Percentiles rank a stretch among this genome's conserved stretches.
These are phyloP conservation scores for Thomomys bottae DNA, from an alignment of 2,113 vertebrate species.

Conservation along the genomic window DNA sequence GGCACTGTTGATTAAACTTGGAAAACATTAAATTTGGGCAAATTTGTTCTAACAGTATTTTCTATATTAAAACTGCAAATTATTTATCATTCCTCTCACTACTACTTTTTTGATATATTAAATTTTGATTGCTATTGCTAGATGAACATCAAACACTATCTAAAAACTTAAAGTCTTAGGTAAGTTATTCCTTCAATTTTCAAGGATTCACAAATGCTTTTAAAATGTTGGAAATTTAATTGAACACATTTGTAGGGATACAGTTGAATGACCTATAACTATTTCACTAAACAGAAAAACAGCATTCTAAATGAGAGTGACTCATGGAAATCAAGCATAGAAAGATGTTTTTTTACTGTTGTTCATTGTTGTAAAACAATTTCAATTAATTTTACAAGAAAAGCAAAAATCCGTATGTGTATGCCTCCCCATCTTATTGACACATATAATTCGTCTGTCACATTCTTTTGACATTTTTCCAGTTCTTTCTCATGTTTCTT, in stretches of 20 bases:
- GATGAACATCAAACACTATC: not conserved
- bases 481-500: not conserved
- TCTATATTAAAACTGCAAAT: conserved; percentile 47
- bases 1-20: conserved; percentile 87
- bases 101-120: conserved; percentile 29
- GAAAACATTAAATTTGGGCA: conserved; percentile 41
- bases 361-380: not conserved
- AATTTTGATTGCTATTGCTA: not conserved
- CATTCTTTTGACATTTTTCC: not conserved
- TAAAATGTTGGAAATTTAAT: conserved; percentile 31
- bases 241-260: not conserved
- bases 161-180: conserved; percentile 39
- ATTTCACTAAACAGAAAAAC: not conserved
- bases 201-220: not conserved
- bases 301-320: not conserved
- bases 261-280: not conserved
- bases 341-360: not conserved
- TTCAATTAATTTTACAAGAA: conserved; percentile 19
- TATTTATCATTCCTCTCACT: conserved; percentile 41
- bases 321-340: not conserved
- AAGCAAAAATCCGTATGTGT: not conserved
- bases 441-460: not conserved
- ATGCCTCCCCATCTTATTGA: too few species aligned
- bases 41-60: not conserved
- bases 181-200: not conserved